Evolutionary conservation across 1,140 invertebrate species (phyloP).

Genomic region (Artemia franciscana): DNA sequence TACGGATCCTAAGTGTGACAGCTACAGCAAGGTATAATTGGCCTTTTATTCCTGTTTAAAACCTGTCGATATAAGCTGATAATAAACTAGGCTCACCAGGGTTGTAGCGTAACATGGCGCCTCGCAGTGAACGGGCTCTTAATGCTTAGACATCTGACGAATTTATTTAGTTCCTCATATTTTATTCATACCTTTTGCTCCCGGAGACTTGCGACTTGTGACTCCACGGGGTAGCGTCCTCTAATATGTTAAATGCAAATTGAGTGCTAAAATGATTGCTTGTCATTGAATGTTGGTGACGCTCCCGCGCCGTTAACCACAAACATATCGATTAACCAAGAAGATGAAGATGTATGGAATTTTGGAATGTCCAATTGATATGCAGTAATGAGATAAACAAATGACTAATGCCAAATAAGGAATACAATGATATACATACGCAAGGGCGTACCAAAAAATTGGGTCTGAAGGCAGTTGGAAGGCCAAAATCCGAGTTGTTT

Average conservation of each 20-base stretch:
- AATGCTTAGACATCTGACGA: background rate
- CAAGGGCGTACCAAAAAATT: too few relatives aligned
- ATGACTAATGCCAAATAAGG: too few relatives aligned
- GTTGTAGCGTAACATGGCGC: background rate
- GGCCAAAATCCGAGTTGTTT: too few relatives aligned
- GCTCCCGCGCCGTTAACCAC: background rate
- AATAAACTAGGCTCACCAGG: background rate
- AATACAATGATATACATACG: too few relatives aligned
- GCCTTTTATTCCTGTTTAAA: too few relatives aligned
- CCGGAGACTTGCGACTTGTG: background rate
- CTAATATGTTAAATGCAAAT: background rate
- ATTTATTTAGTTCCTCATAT: background rate
- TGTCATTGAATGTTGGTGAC: background rate
- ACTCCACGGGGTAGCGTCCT: background rate
- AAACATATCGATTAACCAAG: background rate
- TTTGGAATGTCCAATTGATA: too few relatives aligned
- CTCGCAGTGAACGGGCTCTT: background rate
- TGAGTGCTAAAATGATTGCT: background rate
- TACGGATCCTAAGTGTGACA: too few relatives aligned
- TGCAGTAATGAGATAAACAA: too few relatives aligned
- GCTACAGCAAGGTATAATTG: too few relatives aligned
- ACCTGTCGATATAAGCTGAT: background rate
- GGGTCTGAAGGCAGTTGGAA: too few relatives aligned
- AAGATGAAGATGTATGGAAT: background rate
- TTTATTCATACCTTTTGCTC: background rate